A percentile compares a stretch with the other conserved stretches of the same genome.
phyloP scores from a whole-genome alignment of 2,113 vertebrate genomes.

The Channa argus region DNA sequence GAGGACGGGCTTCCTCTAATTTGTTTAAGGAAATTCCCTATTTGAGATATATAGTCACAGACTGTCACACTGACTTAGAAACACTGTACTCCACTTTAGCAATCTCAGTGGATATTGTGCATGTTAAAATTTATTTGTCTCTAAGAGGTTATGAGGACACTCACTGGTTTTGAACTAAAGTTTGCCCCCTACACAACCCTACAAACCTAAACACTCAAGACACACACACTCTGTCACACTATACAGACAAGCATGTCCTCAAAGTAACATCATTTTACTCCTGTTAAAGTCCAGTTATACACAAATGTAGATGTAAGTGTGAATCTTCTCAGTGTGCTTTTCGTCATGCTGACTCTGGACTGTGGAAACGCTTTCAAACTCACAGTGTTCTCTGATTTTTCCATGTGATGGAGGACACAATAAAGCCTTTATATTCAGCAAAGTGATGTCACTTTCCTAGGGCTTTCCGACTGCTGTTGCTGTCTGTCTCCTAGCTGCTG shows the following conservation, averaged over 20 bases:
- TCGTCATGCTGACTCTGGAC: slow-evolving; percentile 46
- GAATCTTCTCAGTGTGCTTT: slow-evolving; percentile 15
- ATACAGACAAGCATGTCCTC: neutral
- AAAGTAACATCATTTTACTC: slow-evolving; percentile 34
- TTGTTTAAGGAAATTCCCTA: slow-evolving; percentile 30
- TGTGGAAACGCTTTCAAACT: slow-evolving; percentile 52
- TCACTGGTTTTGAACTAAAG: no score
- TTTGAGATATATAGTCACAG: slow-evolving; percentile 1
- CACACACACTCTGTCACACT: neutral
- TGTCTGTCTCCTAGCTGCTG: slow-evolving; percentile 69
- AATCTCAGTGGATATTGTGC: neutral
- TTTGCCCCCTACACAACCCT: no score
- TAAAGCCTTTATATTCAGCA: slow-evolving; percentile 70
- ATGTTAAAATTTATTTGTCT: neutral
- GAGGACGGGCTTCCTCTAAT: slow-evolving; percentile 23
- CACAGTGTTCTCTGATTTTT: slow-evolving; percentile 63
- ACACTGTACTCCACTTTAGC: neutral
- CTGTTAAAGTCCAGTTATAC: slow-evolving; percentile 10
- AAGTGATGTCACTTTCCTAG: slow-evolving; percentile 69
- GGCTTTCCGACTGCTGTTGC: slow-evolving; percentile 67
- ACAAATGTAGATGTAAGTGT: slow-evolving; percentile 30
- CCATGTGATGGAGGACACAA: slow-evolving; percentile 71
- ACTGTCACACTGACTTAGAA: neutral
- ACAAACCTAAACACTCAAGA: neutral
- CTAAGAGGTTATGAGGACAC: no score